A percentile compares a stretch with the other conserved stretches of the same genome.
Conservation (phyloP, 64 coral and sea anemone genomes). For the Porites lutea region DNA sequence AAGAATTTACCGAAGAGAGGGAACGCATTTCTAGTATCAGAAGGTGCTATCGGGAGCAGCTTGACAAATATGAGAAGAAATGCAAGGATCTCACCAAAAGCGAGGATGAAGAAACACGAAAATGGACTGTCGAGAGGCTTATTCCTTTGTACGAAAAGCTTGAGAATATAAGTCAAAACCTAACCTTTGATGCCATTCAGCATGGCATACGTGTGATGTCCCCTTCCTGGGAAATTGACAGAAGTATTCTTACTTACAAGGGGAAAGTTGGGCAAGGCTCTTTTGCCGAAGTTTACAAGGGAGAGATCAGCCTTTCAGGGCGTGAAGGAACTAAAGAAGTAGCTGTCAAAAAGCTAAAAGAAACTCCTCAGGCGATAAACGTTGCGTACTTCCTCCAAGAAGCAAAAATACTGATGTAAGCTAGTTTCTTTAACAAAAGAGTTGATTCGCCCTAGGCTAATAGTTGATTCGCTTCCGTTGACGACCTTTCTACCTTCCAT, state of each 20-base stretch:
- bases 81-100: not conserved
- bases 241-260: not conserved
- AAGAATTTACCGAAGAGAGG: not conserved
- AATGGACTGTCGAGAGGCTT: not conserved
- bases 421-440: not conserved
- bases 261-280: not conserved
- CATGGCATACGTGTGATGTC: not conserved
- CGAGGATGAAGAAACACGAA: not conserved
- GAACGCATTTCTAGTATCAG: not conserved
- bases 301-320: not conserved
- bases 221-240: not conserved
- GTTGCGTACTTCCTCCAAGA: not conserved
- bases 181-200: constrained; percentile 10
- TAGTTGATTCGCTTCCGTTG: too few species aligned
- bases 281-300: not conserved
- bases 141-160: not conserved
- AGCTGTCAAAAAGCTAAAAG: not conserved
- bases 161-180: not conserved
- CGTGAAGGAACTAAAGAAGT: not conserved
- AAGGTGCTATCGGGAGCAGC: not conserved
- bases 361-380: not conserved
- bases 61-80: not conserved
- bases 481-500: too few species aligned
- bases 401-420: not conserved
- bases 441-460: too few species aligned